Base-by-base conservation (phyloP, 2,888 invertebrate species). In the Linnaemya tessellans region DNA sequence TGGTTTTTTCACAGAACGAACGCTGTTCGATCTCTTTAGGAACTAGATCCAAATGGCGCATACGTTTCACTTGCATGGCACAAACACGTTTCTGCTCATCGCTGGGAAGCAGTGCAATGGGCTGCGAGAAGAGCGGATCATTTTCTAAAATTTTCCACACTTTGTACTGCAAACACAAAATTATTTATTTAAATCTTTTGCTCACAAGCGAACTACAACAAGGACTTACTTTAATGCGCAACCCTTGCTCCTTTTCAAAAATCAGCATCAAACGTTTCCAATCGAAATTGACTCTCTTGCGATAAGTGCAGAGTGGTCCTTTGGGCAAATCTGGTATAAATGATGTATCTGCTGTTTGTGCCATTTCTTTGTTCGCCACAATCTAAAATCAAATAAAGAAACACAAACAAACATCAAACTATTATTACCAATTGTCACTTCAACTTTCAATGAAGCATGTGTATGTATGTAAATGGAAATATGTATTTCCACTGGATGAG, bases 241-340 rank as follows among this genome's bases (percentile, higher is more conserved):
- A 92, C 85, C 94, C 93, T 68, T 96, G 95, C 89, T 96, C 95
- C 87, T 96, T 96, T 91, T 97, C 97, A 84, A 98, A 93, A 74
- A 96, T 94, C 58, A 97, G 90, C 90, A 96, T 96, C 92, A 98
- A 94, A 86, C 94, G 94, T 92, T 97, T 97, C 97, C 98, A 98
- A 91, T 97, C 95, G 89, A 98, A 98, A 18, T 95, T 95, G 1
- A 97, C 96, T 87, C 94, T 94, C 88, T 95, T 95, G 88, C 98
- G 95, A 91, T 97, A 98, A 0, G 89, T 92, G 90, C 97, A 96
- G 87, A 98, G 93, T 9, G 98, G 97, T 64, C 93, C 94, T 43
- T 90, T 89, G 20, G 96, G 95, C 83, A 96, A 92, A 91, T 96
- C 95, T 65, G 94, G 94, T 88, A 96, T 93, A 88, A 96, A 94